Base-by-base conservation (phyloP, 2,113 vertebrate species). In the Panthera leo region DNA sequence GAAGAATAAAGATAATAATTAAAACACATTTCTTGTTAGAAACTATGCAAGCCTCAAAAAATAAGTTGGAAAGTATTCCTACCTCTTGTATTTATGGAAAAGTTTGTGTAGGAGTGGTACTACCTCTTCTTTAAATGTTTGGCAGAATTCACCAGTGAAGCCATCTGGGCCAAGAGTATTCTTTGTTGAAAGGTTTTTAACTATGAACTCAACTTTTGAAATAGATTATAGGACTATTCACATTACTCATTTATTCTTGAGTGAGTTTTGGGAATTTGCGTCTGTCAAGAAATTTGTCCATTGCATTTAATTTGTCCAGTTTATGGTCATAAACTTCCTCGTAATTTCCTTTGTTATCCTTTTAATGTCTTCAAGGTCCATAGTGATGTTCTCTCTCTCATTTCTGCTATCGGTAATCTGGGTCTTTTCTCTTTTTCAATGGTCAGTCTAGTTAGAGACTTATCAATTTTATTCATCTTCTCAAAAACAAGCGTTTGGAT, bases 351-450 rank as follows among this genome's bases (percentile, higher is more conserved):
- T 95, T 71, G 70, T 71, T 73, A n/a, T 92, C 31, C 7, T 63
- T 85, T 78, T 79, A 85, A 82, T 58, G 11, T 71, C 78, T 92
- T 88, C 36, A 58, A 5, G 3, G 7, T 73, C n/a, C 27, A 1
- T 29, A 58, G 15, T 67, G 16, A 73, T 79, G 23, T 34, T 34
- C 13, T 71, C 23, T 21, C 51, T 90, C 65, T 88, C 45, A 89
- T 67, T 89, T 94, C 70, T 73, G 6, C 15, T 88, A 80, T 78
- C 71, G 51, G 10, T 27, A 91, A 75, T 97, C 88, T 97, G 76
- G 4, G 7, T 21, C 3, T 86, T 75, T 82, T 82, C 34, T 75
- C 71, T 78, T 78, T 89, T 73, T 45, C 51, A 18, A 58, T 89
- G 5, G 9, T n/a, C 78, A 31, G 19, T 53, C 36, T 75, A 12